These are phyloP conservation scores for Anisognathus igniventris DNA, from an alignment of 2,797 vertebrate genomes.

Conservation along the genomic window DNA sequence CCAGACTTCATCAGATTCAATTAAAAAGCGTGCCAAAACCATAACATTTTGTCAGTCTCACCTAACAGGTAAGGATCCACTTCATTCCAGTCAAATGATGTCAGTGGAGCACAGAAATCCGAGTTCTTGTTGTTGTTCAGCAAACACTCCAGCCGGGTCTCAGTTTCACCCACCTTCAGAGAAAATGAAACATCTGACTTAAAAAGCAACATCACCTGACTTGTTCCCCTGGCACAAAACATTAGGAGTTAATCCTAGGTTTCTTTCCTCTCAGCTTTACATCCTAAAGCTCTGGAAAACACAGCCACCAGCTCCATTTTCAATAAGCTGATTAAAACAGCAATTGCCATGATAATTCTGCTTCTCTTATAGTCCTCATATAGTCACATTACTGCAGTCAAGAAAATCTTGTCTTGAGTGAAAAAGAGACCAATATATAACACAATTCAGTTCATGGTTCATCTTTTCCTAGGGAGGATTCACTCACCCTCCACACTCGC, in stretches of 20 bases:
- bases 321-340: background rate
- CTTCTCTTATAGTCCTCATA: background rate
- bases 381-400: background rate
- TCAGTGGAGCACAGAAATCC: conserved; percentile 96
- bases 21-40: background rate
- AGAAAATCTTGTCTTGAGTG: background rate
- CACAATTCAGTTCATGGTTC: background rate
- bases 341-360: background rate
- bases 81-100: conserved; percentile 99
- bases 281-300: background rate
- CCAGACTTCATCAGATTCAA: background rate
- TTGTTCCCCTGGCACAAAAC: background rate
- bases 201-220: background rate
- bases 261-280: background rate
- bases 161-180: conserved; percentile 92
- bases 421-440: background rate
- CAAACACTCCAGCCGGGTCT: conserved; percentile 95
- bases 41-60: conserved; percentile 60
- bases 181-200: background rate
- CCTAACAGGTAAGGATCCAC: conserved; percentile 96
- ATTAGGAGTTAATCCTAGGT: background rate
- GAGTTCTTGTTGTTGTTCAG: conserved; percentile 99
- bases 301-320: background rate
- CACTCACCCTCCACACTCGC: conserved; percentile 92
- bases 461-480: background rate